phyloP scores from a whole-genome alignment of 2,888 invertebrate species.

The Nesidiocoris tenuis region DNA sequence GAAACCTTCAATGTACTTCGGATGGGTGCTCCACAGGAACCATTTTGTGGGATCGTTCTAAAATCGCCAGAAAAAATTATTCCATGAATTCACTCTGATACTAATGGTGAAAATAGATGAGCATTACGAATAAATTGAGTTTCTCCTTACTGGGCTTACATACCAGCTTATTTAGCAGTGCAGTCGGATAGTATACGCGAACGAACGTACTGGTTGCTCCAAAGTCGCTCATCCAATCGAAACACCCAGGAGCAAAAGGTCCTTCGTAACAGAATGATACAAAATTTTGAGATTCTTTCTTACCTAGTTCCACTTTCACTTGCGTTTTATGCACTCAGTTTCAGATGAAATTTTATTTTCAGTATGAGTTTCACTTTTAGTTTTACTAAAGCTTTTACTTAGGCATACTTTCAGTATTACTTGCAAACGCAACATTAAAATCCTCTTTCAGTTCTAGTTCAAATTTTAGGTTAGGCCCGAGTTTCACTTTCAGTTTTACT shows the following conservation, averaged over 20 bases:
- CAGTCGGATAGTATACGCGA: slow-evolving; percentile 62
- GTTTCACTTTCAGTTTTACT: no score
- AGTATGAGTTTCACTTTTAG: no score
- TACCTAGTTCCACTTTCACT: neutral
- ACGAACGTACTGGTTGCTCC: slow-evolving; percentile 59
- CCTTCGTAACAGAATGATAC: slow-evolving; percentile 54
- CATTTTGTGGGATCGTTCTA: slow-evolving; percentile 58
- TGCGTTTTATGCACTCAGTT: no score
- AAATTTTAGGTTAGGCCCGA: no score
- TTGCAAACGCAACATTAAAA: no score
- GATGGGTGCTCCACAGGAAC: slow-evolving; percentile 61
- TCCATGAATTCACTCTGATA: neutral
- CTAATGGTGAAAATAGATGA: no score
- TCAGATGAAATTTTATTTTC: no score
- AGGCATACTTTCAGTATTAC: no score
- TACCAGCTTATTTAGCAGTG: slow-evolving; percentile 55
- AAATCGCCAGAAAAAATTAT: slow-evolving; percentile 43
- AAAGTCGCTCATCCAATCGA: slow-evolving; percentile 62
- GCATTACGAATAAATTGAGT: no score
- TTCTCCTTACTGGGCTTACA: no score
- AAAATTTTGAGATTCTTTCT: neutral
- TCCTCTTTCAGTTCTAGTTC: no score
- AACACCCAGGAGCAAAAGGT: slow-evolving; percentile 60
- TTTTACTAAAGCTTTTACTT: no score
- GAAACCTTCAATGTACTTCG: slow-evolving; percentile 60